Evolutionary conservation across 2,888 invertebrate species (phyloP), one percentile per base, ranked within the genome.

Genomic region (Phyllotreta striolata): DNA sequence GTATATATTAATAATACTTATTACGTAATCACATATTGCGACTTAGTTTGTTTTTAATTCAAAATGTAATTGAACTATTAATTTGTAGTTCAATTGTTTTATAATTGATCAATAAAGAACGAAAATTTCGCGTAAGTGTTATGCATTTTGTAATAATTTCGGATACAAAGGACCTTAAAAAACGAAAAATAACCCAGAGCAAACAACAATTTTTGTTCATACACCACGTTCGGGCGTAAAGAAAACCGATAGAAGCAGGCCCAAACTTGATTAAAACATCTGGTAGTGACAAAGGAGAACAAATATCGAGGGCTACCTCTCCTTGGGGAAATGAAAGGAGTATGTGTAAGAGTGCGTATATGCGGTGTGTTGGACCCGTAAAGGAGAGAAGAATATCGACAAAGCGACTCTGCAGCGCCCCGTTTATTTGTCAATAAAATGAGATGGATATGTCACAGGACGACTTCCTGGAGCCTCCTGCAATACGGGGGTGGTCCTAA

Each of bases 271-370:
- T 74, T 74, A 74, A 74, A 74, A 73, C 71, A 73, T 73, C 73
- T 74, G 74, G 70, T 70, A 74, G 73, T 74, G 73, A 74, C 73
- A 74, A 72, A 73, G 70, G 69, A 70, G 72, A 72, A 71, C 73
- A 71, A 72, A 72, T 72, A 73, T 73, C 67, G 68, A 71, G 69
- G 70, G 66, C 67, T 67, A 68, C 63, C 67, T 72, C 68, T 72
- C 72, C 72, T 71, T 69, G 63, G 70, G 70, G 68, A 68, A 70
- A 70, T 68, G 65, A 67, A 64, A 46, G 35, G 46, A 57, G 55
- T 47, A 24, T 58, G 41, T 55, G 41, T 52, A 57, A 38, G 38
- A 12, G 38, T 47, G 47, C 34, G 13, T 47, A 35, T 57, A 10
- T 57, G 47, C 12, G 40, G 12, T 56, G 44, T 59, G 43, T n/a